phyloP scores from a whole-genome alignment of 2,888 invertebrate species.

The Tolmerus cingulatus region DNA sequence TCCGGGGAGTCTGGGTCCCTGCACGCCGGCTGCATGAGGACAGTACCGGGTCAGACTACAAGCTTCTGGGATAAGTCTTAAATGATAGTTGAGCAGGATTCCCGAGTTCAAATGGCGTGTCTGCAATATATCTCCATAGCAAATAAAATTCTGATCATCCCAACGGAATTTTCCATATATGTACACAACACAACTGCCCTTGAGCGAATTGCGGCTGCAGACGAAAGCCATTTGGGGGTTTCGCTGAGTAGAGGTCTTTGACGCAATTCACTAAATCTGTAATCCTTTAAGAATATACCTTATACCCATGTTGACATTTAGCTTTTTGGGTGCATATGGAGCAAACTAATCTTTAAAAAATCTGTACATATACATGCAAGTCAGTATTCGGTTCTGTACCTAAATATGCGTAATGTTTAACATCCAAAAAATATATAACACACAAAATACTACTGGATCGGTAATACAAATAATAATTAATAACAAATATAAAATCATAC shows the following conservation, averaged over 20 bases:
- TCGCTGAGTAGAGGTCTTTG: background rate
- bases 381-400: too few relatives aligned
- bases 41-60: background rate
- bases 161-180: background rate
- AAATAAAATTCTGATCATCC: slow-evolving; percentile 36
- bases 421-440: too few relatives aligned
- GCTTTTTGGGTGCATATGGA: background rate
- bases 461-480: too few relatives aligned
- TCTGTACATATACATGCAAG: background rate
- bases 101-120: slow-evolving; percentile 32
- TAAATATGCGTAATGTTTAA: too few relatives aligned
- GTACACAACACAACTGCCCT: background rate
- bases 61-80: background rate
- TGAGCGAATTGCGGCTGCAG: background rate
- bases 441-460: too few relatives aligned
- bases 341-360: background rate
- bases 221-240: background rate
- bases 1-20: background rate
- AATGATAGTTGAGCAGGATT: slow-evolving; percentile 26
- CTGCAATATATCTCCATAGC: slow-evolving; percentile 33
- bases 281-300: background rate
- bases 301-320: background rate
- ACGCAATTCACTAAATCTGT: background rate
- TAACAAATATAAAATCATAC: too few relatives aligned
- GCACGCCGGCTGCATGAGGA: background rate